phyloP scores from a whole-genome alignment of 1,140 invertebrate species.

The Euglossa dilemma region DNA sequence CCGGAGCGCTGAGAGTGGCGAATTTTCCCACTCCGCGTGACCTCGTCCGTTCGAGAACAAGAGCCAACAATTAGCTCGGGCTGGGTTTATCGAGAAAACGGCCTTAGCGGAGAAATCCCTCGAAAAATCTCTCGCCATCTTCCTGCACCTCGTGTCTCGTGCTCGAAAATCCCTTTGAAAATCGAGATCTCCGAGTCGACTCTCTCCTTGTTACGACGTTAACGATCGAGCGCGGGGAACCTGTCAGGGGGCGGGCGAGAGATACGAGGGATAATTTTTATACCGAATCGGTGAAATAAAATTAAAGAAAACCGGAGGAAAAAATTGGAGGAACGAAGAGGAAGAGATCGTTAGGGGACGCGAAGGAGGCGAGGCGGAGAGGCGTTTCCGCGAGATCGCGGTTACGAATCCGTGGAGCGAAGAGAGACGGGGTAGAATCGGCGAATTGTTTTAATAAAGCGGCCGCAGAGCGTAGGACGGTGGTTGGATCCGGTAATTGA shows the following conservation, averaged over 20 bases:
- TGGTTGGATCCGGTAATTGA: constrained; percentile 79
- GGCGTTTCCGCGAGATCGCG: constrained; percentile 37
- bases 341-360: constrained; percentile 30
- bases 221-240: no score
- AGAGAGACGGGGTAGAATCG: constrained; percentile 56
- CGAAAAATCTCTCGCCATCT: background rate
- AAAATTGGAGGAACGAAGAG: constrained; percentile 33
- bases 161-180: background rate
- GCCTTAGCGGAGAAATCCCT: background rate
- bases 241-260: no score
- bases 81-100: background rate
- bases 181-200: background rate
- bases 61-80: constrained; percentile 4
- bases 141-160: background rate
- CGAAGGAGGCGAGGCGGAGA: background rate
- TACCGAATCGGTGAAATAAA: background rate
- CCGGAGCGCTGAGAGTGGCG: no score
- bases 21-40: background rate
- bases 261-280: no score
- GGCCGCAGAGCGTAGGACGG: constrained; percentile 69
- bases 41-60: background rate
- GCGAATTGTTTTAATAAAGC: constrained; percentile 79
- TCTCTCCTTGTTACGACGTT: no score
- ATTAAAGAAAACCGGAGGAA: constrained; percentile 1
- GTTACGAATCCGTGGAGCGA: constrained; percentile 25